Evolutionary conservation across 2,113 vertebrate genomes (phyloP), one percentile per base, ranked within the genome.

Genomic region (Tachycineta bicolor): DNA sequence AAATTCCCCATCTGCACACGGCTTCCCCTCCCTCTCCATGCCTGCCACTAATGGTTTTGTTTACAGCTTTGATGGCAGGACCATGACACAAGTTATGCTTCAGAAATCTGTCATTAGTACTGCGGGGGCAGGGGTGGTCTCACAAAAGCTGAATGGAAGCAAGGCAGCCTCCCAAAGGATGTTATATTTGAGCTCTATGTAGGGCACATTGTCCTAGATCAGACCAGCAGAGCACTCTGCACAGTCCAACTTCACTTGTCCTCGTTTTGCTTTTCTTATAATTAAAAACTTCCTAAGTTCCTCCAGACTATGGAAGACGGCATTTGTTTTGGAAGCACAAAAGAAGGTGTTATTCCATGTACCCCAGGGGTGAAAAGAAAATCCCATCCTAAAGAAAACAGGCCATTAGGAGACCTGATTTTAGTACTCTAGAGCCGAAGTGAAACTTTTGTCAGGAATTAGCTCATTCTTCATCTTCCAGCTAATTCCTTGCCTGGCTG

Each of bases 161-260:
- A 94, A 95, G 82, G 49, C 59, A 87, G 49, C 77, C 63, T 94
- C 94, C 91, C 90, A 94, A 69, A 87, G 94, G 92, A 91, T 95
- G 96, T 97, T 95, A 76, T 94, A 97, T 94, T 93, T 97, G 84
- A 90, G 94, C 75, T 96, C 85, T 95, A 96, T 97, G 91, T 96
- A 97, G 96, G 97, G 82, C 94, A 95, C 91, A 34, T 83, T 97
- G 94, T 96, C 96, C 96, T 97, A 97, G 94, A 95, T 97, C 95
- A 96, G 91, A 94, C 92, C 95, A 91, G 89, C 93, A 95, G 90
- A 95, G 92, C 89, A 85, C 80, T 89, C 75, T 6, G 20, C 52
- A 81, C 88, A 77, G 93, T 89, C 92, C 88, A 79, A 87, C 92
- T 94, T 78, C 33, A 31, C 78, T 95, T 95, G 93, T 91, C 94